Evolutionary conservation across 2,888 invertebrate species (phyloP), one percentile per base, ranked within the genome.

Genomic region (Dicycla oo): DNA sequence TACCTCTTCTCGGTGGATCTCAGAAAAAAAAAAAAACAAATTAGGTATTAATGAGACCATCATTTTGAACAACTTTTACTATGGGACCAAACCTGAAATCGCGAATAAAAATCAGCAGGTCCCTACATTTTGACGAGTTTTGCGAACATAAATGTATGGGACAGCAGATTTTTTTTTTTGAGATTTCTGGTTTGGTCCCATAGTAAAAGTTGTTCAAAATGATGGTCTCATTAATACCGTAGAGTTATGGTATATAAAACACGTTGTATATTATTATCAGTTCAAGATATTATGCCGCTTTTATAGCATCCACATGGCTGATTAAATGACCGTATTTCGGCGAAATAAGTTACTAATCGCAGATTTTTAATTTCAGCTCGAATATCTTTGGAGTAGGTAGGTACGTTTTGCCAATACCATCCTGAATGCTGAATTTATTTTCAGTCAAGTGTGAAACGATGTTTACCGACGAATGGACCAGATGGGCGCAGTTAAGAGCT

Each of bases 361-460:
- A n/a, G 43, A 23, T 45, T 51, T 62, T 75, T 45, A 38, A 61
- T 68, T 61, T 45, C 20, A 13, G 8, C 4, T 30, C 10, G 13
- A 18, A 13, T 51, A n/a, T 54, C n/a, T 47, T 23, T 38, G 26
- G 18, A 20, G 15, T 60, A 8, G 5, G 10, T 45, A 51, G n/a
- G 15, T 23, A 13, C n/a, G n/a, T 49, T 51, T 47, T 1, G 15
- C 40, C 7, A 62, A 34, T 49, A 65, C 15, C n/a, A 73, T 68
- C 11, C 34, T 30, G n/a, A 47, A 38, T 0, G 49, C 7, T 5
- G 38, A 38, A 38, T 38, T 6, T 38, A 78, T 76, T 68, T 56
- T 47, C 64, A 73, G 72, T 11, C 43, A 43, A 54, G 68, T 78
- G 78, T 82, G 72, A 75, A 80, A 73, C 26, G 61, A 73, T 73